Evolutionary conservation across 2,888 invertebrate species (phyloP), one percentile per base, ranked within the genome.

Genomic region (Hedychridium roseum): DNA sequence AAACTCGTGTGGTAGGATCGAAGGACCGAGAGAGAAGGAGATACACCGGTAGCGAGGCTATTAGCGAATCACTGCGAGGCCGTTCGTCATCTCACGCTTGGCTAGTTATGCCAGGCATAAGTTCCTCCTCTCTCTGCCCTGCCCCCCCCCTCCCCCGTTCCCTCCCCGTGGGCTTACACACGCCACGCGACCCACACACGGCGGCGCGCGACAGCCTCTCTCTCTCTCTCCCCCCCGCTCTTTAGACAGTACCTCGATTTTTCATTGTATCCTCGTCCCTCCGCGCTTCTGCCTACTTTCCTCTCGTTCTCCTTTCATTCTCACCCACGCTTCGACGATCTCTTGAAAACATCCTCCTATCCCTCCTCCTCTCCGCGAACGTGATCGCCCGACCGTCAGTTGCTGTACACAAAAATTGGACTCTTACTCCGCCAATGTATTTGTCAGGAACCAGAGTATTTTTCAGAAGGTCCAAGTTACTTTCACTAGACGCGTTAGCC

Each of bases 171-270:
- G n/a, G n/a, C n/a, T n/a, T n/a, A n/a, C n/a, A n/a, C n/a, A n/a
- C n/a, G 71, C 70, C 73, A 73, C 73, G 72, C 73, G 72, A 72
- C 71, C 71, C 68, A 68, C 73, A 69, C 73, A 66, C 65, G 69
- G 57, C 66, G 60, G 55, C 66, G 57, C 65, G 64, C 68, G 69
- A 62, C 64, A 61, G n/a, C 54, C 42, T 44, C 40, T 43, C 28
- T 36, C 41, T 31, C 38, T 45, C 32, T 42, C 41, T 43, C 39
- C 49, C 34, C 50, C 31, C 32, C 44, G 38, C 36, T 45, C 37
- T 27, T 34, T 11, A 23, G 27, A n/a, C n/a, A n/a, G n/a, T n/a
- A n/a, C n/a, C n/a, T n/a, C n/a, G n/a, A n/a, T n/a, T n/a, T n/a
- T n/a, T n/a, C n/a, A n/a, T n/a, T n/a, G n/a, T n/a, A n/a, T n/a